Evolutionary conservation across 53 echinoderm and acorn worm genomes (phyloP).

Genomic region (Patiria pectinifera): DNA sequence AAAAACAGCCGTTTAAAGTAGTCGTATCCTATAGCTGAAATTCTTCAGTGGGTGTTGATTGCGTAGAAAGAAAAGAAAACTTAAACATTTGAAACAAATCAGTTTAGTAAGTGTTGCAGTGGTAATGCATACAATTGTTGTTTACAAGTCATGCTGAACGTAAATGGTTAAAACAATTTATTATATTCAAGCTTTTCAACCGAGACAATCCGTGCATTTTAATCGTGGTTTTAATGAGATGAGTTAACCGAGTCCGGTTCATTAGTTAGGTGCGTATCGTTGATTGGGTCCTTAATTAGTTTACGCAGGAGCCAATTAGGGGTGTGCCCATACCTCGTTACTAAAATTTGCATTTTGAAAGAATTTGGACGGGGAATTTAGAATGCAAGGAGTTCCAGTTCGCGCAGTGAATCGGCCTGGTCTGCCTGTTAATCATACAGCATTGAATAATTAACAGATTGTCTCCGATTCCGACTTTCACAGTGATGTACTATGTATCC

Average conservation of each 20-base stretch:
- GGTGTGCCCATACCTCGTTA: not conserved
- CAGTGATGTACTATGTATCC: no score
- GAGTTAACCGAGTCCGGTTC: not conserved
- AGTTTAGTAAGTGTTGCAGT: no score
- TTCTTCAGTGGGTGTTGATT: no score
- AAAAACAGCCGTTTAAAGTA: not conserved
- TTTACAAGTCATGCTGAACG: not conserved
- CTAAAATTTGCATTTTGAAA: not conserved
- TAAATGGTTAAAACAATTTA: not conserved
- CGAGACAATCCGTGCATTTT: not conserved
- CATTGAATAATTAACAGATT: no score
- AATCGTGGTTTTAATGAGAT: not conserved
- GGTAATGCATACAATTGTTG: not conserved
- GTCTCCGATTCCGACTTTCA: no score
- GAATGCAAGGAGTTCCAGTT: not conserved
- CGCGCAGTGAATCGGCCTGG: not conserved
- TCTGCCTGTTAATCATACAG: not conserved
- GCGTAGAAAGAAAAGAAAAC: no score
- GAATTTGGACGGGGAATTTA: not conserved
- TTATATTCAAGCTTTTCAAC: not conserved
- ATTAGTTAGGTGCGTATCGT: not conserved
- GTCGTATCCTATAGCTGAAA: no score
- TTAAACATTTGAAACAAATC: no score
- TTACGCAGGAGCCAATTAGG: not conserved
- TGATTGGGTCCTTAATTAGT: slow-evolving; percentile 11